phyloP scores from a whole-genome alignment of 2,888 invertebrate genomes.

The Drosophila sordidula region DNA sequence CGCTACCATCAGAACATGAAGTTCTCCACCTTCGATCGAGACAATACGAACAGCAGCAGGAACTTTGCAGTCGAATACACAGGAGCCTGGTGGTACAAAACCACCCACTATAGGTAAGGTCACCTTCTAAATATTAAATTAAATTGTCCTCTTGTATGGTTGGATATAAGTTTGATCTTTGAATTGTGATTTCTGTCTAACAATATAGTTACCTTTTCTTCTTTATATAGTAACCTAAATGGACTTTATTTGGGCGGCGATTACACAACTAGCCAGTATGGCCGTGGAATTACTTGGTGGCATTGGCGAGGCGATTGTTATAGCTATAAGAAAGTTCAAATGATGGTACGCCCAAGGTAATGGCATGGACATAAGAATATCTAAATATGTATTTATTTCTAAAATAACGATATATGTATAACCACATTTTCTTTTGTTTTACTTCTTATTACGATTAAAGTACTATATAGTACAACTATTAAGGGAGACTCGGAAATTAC shows the following conservation, averaged over 20 bases:
- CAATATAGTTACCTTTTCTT: no score
- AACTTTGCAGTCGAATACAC: conserved; percentile 88
- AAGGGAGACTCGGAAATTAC: no score
- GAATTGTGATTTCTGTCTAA: no score
- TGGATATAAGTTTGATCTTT: no score
- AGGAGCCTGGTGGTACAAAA: conserved; percentile 91
- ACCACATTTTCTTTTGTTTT: no score
- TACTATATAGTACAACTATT: no score
- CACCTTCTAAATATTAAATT: no score
- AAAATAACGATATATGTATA: no score
- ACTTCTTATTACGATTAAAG: no score
- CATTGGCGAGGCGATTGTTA: conserved; percentile 85
- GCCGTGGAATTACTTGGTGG: conserved; percentile 81
- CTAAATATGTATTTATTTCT: neutral
- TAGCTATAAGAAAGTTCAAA: conserved; percentile 86
- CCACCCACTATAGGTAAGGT: conserved; percentile 85
- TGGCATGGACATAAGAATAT: neutral
- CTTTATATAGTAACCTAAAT: conserved; percentile 87
- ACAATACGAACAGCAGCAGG: conserved; percentile 89
- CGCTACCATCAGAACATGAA: conserved; percentile 88
- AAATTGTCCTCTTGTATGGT: no score
- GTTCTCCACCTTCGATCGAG: conserved; percentile 88
- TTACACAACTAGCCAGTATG: conserved; percentile 85
- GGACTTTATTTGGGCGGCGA: conserved; percentile 87
- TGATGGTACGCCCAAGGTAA: conserved; percentile 87